Conservation (phyloP, 2,113 vertebrate species). For the Cisticola juncidis region DNA sequence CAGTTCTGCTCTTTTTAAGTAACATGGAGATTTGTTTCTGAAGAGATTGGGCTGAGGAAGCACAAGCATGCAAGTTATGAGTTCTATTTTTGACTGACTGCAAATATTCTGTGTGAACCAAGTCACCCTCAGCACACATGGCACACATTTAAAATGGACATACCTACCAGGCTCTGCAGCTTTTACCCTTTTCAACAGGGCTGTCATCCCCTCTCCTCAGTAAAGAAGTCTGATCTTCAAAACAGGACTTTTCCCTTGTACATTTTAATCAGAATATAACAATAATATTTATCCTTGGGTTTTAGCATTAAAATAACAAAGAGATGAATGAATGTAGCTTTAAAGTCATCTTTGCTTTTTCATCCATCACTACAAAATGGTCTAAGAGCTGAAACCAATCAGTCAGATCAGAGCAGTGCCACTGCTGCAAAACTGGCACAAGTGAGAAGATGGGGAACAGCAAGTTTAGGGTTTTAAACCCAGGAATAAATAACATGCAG, state of each 20-base stretch:
- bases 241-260: not conserved
- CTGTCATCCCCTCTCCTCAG: not conserved
- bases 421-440: not conserved
- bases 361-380: not conserved
- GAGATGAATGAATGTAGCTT: not conserved
- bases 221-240: not conserved
- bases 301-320: not conserved
- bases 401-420: not conserved
- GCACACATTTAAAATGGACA: conserved; percentile 10
- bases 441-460: not conserved
- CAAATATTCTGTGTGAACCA: conserved; percentile 59
- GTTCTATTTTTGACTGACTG: conserved; percentile 61
- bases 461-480: not conserved
- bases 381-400: not conserved
- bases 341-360: not conserved
- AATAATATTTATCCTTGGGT: not conserved
- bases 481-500: not conserved
- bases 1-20: conserved; percentile 4
- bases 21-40: conserved; percentile 10
- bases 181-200: not conserved
- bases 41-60: conserved; percentile 16
- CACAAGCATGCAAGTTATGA: conserved; percentile 54
- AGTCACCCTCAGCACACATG: conserved; percentile 29
- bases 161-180: not conserved
- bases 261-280: not conserved